Conservation (phyloP, 2,797 vertebrate genomes). For the Mycteria americana region DNA sequence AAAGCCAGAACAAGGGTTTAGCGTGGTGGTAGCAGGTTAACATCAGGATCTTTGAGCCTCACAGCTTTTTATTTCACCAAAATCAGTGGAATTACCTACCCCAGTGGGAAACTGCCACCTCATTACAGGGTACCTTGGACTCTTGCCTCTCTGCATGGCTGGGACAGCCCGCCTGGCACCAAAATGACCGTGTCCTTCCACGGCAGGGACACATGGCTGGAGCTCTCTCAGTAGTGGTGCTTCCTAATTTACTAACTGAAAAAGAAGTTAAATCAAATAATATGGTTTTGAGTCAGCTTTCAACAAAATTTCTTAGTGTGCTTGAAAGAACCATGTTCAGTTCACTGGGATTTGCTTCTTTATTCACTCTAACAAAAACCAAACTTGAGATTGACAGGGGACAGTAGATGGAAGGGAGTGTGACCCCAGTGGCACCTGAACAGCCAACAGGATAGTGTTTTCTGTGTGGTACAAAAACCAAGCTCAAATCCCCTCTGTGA, state of each 20-base stretch:
- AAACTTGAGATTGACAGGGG: background rate
- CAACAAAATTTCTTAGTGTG: background rate
- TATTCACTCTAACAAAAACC: background rate
- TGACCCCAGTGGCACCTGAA: background rate
- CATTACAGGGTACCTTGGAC: background rate
- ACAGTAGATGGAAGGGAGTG: background rate
- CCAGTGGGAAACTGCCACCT: background rate
- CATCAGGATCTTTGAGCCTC: background rate
- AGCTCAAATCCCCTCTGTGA: background rate
- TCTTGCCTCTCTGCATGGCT: rapidly evolving
- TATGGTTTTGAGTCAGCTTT: background rate
- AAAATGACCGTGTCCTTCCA: background rate
- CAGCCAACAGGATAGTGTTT: background rate
- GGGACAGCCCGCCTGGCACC: background rate
- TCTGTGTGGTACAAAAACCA: background rate
- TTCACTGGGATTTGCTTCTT: background rate
- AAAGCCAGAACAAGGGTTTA: background rate
- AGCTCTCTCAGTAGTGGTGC: background rate
- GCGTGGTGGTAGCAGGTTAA: background rate
- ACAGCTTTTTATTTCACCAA: background rate
- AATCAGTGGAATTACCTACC: background rate
- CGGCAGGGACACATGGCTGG: background rate
- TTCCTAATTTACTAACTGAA: background rate
- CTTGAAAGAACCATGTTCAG: background rate
- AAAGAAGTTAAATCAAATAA: background rate